A percentile compares a stretch with the other conserved stretches of the same genome.
Evolutionary conservation across 1,140 invertebrate species (phyloP).

Genomic region (Drosophila rufa): DNA sequence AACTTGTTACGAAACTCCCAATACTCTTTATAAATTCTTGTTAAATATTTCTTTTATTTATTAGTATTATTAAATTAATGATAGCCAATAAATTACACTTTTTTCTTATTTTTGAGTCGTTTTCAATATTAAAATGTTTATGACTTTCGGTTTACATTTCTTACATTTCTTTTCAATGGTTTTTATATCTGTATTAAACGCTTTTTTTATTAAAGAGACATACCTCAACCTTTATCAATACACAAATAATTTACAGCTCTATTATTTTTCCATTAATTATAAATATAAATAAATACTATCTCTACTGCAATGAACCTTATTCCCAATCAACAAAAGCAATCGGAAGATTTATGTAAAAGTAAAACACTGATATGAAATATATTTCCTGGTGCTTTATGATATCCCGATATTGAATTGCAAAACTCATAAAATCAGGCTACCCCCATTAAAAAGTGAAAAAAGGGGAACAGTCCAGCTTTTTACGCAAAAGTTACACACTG

Average conservation of each 20-base stretch:
- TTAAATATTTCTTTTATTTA: background rate
- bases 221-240: background rate
- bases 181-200: background rate
- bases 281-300: background rate
- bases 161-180: background rate
- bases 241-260: background rate
- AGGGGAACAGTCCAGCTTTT: background rate
- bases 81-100: background rate
- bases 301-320: too few relatives aligned
- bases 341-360: background rate
- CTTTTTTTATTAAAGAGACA: background rate
- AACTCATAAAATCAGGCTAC: slow-evolving; percentile 4
- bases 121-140: too few relatives aligned
- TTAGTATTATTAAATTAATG: background rate
- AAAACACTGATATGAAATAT: too few relatives aligned
- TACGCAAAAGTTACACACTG: slow-evolving; percentile 38
- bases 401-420: background rate
- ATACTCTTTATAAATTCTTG: background rate
- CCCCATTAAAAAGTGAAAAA: background rate
- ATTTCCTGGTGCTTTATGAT: background rate
- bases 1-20: background rate
- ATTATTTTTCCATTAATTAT: slow-evolving; percentile 2
- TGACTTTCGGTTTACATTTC: background rate
- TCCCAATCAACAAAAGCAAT: background rate
- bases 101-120: background rate